Conservation (phyloP, 2,797 vertebrate species). For the Taenioides sp. region DNA sequence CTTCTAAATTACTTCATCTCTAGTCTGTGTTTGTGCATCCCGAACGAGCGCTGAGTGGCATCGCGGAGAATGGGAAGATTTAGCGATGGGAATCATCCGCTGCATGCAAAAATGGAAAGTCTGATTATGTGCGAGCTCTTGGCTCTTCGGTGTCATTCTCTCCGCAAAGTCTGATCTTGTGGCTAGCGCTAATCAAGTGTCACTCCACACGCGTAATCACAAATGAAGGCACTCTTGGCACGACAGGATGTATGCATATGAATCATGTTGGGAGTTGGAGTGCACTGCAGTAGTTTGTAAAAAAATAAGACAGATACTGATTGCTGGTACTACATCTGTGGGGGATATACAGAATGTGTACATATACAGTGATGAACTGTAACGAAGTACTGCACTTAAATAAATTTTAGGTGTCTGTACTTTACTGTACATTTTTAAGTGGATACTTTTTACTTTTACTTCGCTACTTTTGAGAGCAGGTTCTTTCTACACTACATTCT, state of each 20-base stretch:
- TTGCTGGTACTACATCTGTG: not conserved
- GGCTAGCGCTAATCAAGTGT: slow-evolving; percentile 19
- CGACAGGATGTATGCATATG: not conserved
- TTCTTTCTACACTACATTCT: no score
- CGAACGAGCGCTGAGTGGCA: slow-evolving; percentile 17
- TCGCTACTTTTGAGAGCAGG: no score
- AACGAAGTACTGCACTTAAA: no score
- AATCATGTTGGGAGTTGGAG: not conserved
- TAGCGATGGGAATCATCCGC: not conserved
- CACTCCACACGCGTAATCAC: not conserved
- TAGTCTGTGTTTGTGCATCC: slow-evolving; percentile 19
- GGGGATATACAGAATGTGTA: not conserved
- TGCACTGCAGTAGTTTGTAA: not conserved
- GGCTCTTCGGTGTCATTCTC: slow-evolving; percentile 20
- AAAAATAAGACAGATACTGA: not conserved
- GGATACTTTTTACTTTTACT: no score
- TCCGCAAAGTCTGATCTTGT: slow-evolving; percentile 18
- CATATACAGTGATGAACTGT: no score
- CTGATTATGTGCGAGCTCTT: slow-evolving; percentile 12
- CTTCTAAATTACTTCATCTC: slow-evolving; percentile 44
- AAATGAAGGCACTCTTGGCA: slow-evolving; percentile 11
- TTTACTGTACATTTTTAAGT: no score
- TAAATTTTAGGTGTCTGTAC: no score
- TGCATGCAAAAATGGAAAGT: slow-evolving; percentile 12
- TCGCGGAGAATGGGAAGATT: slow-evolving; percentile 10